Evolutionary conservation across 2,797 vertebrate species (phyloP), one percentile per base, ranked within the genome.

Genomic region (Sebastes vulpes): DNA sequence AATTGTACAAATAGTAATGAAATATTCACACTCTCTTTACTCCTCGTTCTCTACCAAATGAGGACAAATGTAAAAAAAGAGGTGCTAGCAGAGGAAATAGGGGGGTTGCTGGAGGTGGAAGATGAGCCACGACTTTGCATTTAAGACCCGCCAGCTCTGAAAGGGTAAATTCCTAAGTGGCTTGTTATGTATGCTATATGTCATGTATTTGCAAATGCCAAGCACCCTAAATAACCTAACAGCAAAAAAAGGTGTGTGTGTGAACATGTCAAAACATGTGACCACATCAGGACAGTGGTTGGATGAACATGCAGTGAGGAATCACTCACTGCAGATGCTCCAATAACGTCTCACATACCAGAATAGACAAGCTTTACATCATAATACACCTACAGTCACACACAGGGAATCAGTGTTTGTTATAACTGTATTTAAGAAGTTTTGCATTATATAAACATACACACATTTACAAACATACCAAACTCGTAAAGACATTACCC

Each of bases 121-220:
- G 65, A 84, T 77, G 70, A 87, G 65, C 54, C 53, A 25, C 50
- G 18, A 75, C 46, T 29, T 69, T 65, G 20, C 4, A 73, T 66
- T 61, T 53, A 65, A 58, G 53, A 75, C 21, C 32, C 18, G 3
- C 3, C 16, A 52, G 25, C 38, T 74, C 28, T 79, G 26, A 92
- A 77, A 85, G 78, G 72, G 52, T 80, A 73, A 35, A 83, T 80
- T 89, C 76, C 70, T 73, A 38, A 57, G 48, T 52, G 20, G 32
- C 50, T 64, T 14, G 9, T 61, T 42, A 60, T 20, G 35, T 31
- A 35, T 16, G 58, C 42, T 79, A 18, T 66, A 75, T 74, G 57
- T 79, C 53, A 73, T 81, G 46, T 63, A 75, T 80, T 60, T 56
- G 42, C 18, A 68, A 69, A 76, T 73, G 21, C 8, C 38, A 80